A percentile compares a stretch with the other conserved stretches of the same genome.
Conservation (phyloP, 2,113 vertebrate genomes). For the Urocolius indicus region DNA sequence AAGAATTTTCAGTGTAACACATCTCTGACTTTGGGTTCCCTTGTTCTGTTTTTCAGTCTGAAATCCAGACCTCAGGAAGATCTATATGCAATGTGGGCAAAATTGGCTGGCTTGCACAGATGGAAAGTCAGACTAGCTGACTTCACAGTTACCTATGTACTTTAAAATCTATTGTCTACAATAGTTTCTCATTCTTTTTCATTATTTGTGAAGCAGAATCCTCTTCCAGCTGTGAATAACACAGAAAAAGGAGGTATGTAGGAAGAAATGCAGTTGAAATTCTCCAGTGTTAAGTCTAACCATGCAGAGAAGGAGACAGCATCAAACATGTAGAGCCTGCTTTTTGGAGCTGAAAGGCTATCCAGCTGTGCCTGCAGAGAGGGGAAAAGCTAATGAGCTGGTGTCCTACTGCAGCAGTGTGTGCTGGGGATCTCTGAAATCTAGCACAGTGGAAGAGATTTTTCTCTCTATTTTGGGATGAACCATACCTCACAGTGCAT, state of each 20-base stretch:
- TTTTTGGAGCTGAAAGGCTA: background rate
- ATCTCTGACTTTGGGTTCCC: background rate
- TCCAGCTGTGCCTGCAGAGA: slow-evolving; percentile 8
- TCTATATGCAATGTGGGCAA: background rate
- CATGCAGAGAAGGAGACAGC: background rate
- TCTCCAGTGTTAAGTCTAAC: background rate
- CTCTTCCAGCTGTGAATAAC: slow-evolving; percentile 3
- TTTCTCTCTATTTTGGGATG: background rate
- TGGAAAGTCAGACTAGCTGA: background rate
- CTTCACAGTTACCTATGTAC: background rate
- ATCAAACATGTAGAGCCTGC: background rate
- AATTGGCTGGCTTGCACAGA: background rate
- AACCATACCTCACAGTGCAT: background rate
- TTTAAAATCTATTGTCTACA: background rate
- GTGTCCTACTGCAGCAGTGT: background rate
- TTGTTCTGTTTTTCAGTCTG: background rate
- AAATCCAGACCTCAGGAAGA: background rate
- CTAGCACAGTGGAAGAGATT: background rate
- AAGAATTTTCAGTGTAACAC: background rate
- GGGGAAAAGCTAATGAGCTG: slow-evolving; percentile 20
- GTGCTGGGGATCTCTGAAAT: background rate
- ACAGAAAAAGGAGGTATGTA: background rate
- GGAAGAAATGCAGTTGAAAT: background rate
- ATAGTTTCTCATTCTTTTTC: background rate
- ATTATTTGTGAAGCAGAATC: background rate